phyloP scores from a whole-genome alignment of 2,888 invertebrate genomes.

The Disparrhopalites patrizii region DNA sequence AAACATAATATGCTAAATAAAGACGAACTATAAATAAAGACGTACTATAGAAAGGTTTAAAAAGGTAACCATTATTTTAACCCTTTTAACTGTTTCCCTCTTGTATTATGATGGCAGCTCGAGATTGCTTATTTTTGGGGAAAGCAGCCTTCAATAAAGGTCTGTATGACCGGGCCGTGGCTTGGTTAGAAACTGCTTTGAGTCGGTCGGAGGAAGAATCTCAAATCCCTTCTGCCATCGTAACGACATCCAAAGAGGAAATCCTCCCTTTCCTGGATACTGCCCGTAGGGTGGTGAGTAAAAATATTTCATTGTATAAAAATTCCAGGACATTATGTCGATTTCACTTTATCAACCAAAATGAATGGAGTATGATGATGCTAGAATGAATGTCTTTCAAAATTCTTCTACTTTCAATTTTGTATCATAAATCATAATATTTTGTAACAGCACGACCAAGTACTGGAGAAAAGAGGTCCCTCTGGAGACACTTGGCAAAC shows the following conservation, averaged over 20 bases:
- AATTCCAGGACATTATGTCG: too few relatives aligned
- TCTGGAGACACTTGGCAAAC: slow-evolving; percentile 49
- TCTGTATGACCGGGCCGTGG: slow-evolving; percentile 50
- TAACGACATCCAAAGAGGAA: slow-evolving; percentile 43
- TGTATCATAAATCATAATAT: not conserved
- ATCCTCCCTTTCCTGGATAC: slow-evolving; percentile 50
- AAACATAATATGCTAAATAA: too few relatives aligned
- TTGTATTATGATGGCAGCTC: too few relatives aligned
- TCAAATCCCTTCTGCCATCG: not conserved
- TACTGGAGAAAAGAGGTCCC: slow-evolving; percentile 48
- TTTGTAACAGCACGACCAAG: slow-evolving; percentile 48
- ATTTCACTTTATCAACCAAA: too few relatives aligned
- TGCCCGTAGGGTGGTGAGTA: slow-evolving; percentile 49
- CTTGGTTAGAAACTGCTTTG: slow-evolving; percentile 51
- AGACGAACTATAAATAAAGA: too few relatives aligned
- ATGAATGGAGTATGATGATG: too few relatives aligned
- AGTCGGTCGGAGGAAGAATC: slow-evolving; percentile 48
- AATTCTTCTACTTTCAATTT: not conserved
- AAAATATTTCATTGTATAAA: too few relatives aligned
- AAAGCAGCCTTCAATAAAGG: slow-evolving; percentile 52
- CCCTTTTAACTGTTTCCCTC: not conserved
- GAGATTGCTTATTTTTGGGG: slow-evolving; percentile 51
- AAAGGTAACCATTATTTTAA: not conserved
- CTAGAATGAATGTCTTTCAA: too few relatives aligned
- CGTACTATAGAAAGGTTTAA: too few relatives aligned